Evolutionary conservation across 2,797 vertebrate genomes (phyloP).

Genomic region (Podarcis siculus): DNA sequence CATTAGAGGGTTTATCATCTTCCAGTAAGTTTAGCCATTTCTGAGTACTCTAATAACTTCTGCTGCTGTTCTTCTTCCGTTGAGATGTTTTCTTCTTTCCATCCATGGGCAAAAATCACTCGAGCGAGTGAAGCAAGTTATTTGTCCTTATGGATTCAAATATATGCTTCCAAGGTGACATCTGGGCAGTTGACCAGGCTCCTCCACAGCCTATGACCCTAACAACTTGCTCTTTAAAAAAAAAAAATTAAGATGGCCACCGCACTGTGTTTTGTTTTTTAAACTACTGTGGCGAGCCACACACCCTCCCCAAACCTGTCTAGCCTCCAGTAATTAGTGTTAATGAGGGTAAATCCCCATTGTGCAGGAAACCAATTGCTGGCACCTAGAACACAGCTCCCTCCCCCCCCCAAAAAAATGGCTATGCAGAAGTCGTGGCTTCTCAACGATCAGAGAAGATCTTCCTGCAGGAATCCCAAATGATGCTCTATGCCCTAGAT

Average conservation of each 20-base stretch:
- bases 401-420: too few relatives aligned
- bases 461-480: neutral
- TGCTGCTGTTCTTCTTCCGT: too few relatives aligned
- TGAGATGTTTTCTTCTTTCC: too few relatives aligned
- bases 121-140: neutral
- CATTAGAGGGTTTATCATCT: too few relatives aligned
- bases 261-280: too few relatives aligned
- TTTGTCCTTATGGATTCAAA: neutral
- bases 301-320: neutral
- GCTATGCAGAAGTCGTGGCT: too few relatives aligned
- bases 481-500: neutral
- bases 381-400: neutral
- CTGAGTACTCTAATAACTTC: too few relatives aligned
- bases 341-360: slow-evolving; percentile 3
- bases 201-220: neutral
- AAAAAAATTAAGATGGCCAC: neutral
- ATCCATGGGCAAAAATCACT: too few relatives aligned
- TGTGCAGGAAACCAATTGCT: neutral
- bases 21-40: too few relatives aligned
- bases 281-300: neutral
- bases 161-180: neutral
- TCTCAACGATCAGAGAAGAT: neutral
- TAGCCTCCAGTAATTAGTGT: neutral
- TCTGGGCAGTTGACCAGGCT: neutral
- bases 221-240: too few relatives aligned